Base-by-base conservation (phyloP, 2,797 vertebrate species). In the Cynopterus sphinx region DNA sequence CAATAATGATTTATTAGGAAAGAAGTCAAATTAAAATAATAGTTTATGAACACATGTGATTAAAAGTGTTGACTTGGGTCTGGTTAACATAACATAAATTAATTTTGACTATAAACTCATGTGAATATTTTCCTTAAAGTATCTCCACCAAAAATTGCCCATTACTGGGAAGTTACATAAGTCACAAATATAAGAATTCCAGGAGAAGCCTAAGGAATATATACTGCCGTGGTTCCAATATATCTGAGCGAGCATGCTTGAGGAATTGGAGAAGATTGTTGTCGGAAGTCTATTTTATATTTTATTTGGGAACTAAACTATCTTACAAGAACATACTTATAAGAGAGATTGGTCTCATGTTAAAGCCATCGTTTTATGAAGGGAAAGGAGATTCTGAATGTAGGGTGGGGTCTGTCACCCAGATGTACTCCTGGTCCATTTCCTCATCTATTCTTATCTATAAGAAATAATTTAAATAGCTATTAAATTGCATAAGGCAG, bases 101-200 rank as follows among this genome's bases (percentile, higher is more conserved):
- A 74, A 84, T 51, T 39, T 96, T 70, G 19, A 85, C n/a, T 61
- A 12, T 88, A 93, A 92, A 86, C 19, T 55, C 0, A 49, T 28
- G 3, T 43, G 13, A 49, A 79, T 41, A 65, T 86, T 78, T 91
- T 91, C 17, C 43, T 81, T 2, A 77, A 82, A 70, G 16, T 28
- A 31, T 63, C 26, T 59, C 28, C 51, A 84, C 1, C 4, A 3
- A 22, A 79, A 90, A 39, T 15, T 53, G 9, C 10, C n/a, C 21
- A 3, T 33, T 28, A 55, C 81, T 81, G 90, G 36, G 10, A 78
- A 33, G 1, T 74, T n/a, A 53, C 73, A 24, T 87, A 33, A 65
- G 22, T 61, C n/a, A 83, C 86, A 86, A 41, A 82, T 86, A 16
- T 31, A 68, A 83, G 12, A 96, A 59, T 65, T 43, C 6, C 31